Conservation (phyloP, 2,113 vertebrate species). For the Leucoraja erinaceus region DNA sequence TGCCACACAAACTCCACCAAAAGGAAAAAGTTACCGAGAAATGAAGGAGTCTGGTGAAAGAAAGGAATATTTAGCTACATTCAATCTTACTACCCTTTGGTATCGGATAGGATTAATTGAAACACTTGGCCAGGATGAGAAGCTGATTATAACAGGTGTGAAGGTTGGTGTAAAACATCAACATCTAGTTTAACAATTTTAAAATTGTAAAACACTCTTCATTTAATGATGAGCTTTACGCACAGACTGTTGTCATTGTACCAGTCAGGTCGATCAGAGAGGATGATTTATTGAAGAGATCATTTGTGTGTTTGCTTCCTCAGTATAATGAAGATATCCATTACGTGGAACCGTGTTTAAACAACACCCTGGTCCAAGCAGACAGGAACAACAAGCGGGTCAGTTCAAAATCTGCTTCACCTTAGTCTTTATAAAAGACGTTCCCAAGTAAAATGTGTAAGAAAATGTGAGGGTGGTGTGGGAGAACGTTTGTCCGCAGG, state of each 20-base stretch:
- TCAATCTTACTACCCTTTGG: neutral
- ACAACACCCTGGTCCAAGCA: slow-evolving; percentile 91
- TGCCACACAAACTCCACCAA: no score
- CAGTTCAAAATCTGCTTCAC: slow-evolving; percentile 46
- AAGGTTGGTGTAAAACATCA: neutral
- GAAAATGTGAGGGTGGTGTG: no score
- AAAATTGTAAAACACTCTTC: neutral
- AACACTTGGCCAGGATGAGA: neutral
- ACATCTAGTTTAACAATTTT: neutral
- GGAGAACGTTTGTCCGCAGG: no score
- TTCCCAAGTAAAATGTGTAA: no score
- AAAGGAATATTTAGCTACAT: neutral
- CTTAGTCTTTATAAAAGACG: neutral
- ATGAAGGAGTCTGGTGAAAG: neutral
- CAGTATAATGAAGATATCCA: slow-evolving; percentile 94
- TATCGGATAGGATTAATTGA: neutral
- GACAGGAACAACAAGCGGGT: slow-evolving; percentile 96
- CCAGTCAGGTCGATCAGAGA: neutral
- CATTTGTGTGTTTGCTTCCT: slow-evolving; percentile 45
- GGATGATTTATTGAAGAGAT: neutral
- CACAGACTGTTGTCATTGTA: neutral
- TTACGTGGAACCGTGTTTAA: slow-evolving; percentile 91
- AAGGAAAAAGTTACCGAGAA: no score
- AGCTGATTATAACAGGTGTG: neutral
- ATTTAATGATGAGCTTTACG: neutral